Percentiles rank a stretch among this genome's conserved stretches.
These are phyloP conservation scores for Polydesmus complanatus DNA, from an alignment of 2,888 invertebrate species.

Conservation along the genomic window DNA sequence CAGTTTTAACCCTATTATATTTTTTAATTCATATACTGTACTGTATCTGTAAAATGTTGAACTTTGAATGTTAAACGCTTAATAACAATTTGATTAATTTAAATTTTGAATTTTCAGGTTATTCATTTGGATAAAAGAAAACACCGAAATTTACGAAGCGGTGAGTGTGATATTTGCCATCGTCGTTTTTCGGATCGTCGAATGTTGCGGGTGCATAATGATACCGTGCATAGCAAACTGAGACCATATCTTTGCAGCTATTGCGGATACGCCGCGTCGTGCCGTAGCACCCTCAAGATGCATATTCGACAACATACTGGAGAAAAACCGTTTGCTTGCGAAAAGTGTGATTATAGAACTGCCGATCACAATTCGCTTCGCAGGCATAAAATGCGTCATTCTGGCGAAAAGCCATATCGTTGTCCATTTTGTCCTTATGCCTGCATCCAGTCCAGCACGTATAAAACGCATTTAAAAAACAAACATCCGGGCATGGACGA, in stretches of 20 bases:
- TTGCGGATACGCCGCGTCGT: slow-evolving; percentile 51
- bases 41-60: too few species aligned
- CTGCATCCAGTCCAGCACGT: slow-evolving; percentile 63
- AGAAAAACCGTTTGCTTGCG: slow-evolving; percentile 63
- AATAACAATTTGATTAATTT: neutral
- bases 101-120: slow-evolving; percentile 14
- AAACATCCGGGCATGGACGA: slow-evolving; percentile 57
- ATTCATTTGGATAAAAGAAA: slow-evolving; percentile 33
- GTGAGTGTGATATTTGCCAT: slow-evolving; percentile 49
- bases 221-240: slow-evolving; percentile 50
- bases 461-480: slow-evolving; percentile 59
- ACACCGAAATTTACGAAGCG: slow-evolving; percentile 41
- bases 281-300: slow-evolving; percentile 49
- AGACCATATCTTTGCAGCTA: slow-evolving; percentile 51
- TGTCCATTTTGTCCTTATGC: slow-evolving; percentile 66
- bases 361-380: slow-evolving; percentile 68
- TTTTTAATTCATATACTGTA: too few species aligned
- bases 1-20: too few species aligned
- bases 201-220: slow-evolving; percentile 41
- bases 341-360: slow-evolving; percentile 53
- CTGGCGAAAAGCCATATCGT: slow-evolving; percentile 57
- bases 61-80: neutral
- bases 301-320: slow-evolving; percentile 59
- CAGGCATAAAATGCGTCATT: slow-evolving; percentile 61
- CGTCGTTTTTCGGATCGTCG: slow-evolving; percentile 42